Evolutionary conservation across 2,113 vertebrate genomes (phyloP), one percentile per base, ranked within the genome.

Genomic region (Pipa parva): DNA sequence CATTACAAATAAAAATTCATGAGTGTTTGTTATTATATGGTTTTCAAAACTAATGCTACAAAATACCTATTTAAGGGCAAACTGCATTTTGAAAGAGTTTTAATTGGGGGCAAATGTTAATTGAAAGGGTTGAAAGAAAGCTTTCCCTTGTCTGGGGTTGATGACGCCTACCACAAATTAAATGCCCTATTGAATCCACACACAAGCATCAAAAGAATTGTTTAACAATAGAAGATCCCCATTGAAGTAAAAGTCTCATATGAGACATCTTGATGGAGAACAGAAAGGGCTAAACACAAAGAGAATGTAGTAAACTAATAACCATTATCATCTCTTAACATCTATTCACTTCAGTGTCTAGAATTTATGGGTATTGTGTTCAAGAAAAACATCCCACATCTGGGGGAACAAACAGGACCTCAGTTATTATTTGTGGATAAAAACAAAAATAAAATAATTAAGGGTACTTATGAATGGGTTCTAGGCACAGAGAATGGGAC

Each of bases 151-250:
- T 21, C 45, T 31, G 52, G 48, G 26, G 33, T 22, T 31, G 59
- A 42, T 70, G 57, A 50, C 65, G 60, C 65, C 65, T 61, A 31
- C 36, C 56, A 42, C 49, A 61, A 70, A 45, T 70, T 18, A 70
- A 70, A 48, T 69, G 65, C 21, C 49, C 31, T 20, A 54, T 57
- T 58, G 61, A 70, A 70, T 61, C 66, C 48, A 42, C 15, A 13
- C 25, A 58, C 20, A 50, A 54, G 42, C 33, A 13, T 6, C 21
- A 12, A 51, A 15, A 20, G 13, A 13, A 52, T 70, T 54, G 33
- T 61, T 42, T 61, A 45, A 45, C 28, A 31, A 67, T 59, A 61
- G 29, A 36, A 70, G 66, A 69, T 60, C 42, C 12, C 48, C 52
- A 54, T 10, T 54, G 36, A 61, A 29, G 27, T 58, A 59, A 58